Evolutionary conservation across 1,140 invertebrate species (phyloP).

Genomic region (Goniozus legneri): DNA sequence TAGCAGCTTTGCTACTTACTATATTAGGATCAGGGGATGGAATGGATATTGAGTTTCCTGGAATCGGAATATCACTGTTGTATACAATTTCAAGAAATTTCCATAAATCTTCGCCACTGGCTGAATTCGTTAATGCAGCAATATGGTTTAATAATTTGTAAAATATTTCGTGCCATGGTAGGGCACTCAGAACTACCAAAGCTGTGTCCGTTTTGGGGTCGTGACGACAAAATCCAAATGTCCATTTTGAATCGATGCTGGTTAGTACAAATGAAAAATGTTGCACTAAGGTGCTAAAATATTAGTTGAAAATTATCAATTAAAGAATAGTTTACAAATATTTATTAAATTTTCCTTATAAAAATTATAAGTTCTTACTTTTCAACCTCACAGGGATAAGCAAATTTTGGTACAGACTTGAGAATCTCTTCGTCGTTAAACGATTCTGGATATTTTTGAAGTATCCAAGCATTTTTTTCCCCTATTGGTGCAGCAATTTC

Average conservation of each 20-base stretch:
- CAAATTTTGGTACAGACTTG: conserved; percentile 78
- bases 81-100: conserved; percentile 68
- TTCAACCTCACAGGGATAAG: conserved; percentile 78
- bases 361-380: too few species aligned
- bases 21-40: conserved; percentile 44
- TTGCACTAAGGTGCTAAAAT: conserved; percentile 66
- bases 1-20: conserved; percentile 31
- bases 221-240: conserved; percentile 92
- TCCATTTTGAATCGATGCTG: conserved; percentile 90
- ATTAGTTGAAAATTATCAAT: conserved; percentile 3
- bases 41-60: conserved; percentile 45
- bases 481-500: conserved; percentile 69
- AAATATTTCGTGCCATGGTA: conserved; percentile 95
- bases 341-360: conserved; percentile 9
- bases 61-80: conserved; percentile 57
- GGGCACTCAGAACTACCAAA: conserved; percentile 75
- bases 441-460: conserved; percentile 72
- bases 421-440: conserved; percentile 75
- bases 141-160: conserved; percentile 73
- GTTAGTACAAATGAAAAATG: conserved; percentile 93
- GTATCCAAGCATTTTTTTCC: conserved; percentile 65
- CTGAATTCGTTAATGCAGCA: conserved; percentile 57
- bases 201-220: conserved; percentile 77
- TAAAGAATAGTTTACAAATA: background rate
- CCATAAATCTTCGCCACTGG: conserved; percentile 54